These are phyloP conservation scores for Anas platyrhynchos DNA, from an alignment of 2,113 vertebrate species.

Conservation along the genomic window DNA sequence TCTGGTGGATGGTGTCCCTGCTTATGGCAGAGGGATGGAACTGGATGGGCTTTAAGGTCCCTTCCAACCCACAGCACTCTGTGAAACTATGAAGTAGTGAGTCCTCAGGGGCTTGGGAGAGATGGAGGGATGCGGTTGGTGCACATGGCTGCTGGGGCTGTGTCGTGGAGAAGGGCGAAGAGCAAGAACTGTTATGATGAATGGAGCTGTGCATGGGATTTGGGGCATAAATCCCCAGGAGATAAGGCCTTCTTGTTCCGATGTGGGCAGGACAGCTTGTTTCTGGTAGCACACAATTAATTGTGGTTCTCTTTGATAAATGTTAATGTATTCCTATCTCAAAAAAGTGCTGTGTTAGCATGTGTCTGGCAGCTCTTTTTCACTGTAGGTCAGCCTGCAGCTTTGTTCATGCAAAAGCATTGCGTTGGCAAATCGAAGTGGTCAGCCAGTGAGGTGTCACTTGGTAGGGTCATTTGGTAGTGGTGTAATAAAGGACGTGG, in stretches of 20 bases:
- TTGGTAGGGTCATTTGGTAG: neutral
- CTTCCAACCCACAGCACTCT: no score
- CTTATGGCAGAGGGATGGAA: no score
- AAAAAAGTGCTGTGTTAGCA: slow-evolving; percentile 23
- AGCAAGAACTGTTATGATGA: neutral
- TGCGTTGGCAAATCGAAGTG: neutral
- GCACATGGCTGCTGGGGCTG: neutral
- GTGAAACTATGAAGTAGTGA: neutral
- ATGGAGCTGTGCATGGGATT: neutral
- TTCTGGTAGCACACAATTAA: slow-evolving; percentile 21
- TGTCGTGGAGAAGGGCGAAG: neutral
- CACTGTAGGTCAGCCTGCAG: neutral
- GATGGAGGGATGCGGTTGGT: fast-evolving
- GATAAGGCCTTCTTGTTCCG: neutral
- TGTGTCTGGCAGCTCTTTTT: slow-evolving; percentile 26
- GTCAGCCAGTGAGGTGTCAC: neutral
- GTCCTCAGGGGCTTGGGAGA: neutral
- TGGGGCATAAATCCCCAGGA: neutral
- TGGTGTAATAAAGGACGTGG: no score
- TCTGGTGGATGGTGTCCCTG: no score
- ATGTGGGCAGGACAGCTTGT: neutral
- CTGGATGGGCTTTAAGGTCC: no score
- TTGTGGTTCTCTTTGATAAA: slow-evolving; percentile 30
- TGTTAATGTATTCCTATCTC: slow-evolving; percentile 18
- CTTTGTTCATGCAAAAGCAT: neutral